phyloP scores from a whole-genome alignment of 2,113 vertebrate species.

The Copsychus sechellarum region DNA sequence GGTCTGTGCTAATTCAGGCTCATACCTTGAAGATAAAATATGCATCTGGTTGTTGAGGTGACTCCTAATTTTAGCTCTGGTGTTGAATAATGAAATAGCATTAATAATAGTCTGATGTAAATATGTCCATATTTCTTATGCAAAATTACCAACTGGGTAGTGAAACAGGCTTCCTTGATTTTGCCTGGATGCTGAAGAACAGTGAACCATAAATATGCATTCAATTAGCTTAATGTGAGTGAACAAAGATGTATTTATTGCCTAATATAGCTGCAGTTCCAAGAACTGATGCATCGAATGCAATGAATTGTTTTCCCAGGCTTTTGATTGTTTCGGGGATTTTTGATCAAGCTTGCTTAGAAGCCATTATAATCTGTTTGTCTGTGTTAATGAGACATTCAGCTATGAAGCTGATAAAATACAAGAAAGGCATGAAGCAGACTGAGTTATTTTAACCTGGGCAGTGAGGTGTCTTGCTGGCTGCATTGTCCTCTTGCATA shows the following conservation, averaged over 20 bases:
- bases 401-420: neutral
- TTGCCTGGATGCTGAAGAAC: neutral
- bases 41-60: slow-evolving; percentile 11
- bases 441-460: neutral
- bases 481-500: neutral
- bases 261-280: slow-evolving; percentile 18
- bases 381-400: neutral
- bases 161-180: slow-evolving; percentile 15
- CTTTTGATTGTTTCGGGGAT: neutral
- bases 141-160: neutral
- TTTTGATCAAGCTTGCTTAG: slow-evolving; percentile 31
- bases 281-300: neutral
- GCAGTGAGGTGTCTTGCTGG: neutral
- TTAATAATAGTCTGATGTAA: slow-evolving; percentile 28
- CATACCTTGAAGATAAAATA: slow-evolving; percentile 21
- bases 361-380: neutral
- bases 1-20: slow-evolving; percentile 6
- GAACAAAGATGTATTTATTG: neutral
- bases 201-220: slow-evolving; percentile 33
- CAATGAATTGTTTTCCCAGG: slow-evolving; percentile 4
- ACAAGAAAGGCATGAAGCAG: neutral
- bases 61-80: slow-evolving; percentile 29
- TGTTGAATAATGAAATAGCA: slow-evolving; percentile 43
- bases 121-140: neutral
- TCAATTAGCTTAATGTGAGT: slow-evolving; percentile 27